These are phyloP conservation scores for Platycercus adscitus DNA, from an alignment of 2,113 vertebrate genomes.

Conservation along the genomic window DNA sequence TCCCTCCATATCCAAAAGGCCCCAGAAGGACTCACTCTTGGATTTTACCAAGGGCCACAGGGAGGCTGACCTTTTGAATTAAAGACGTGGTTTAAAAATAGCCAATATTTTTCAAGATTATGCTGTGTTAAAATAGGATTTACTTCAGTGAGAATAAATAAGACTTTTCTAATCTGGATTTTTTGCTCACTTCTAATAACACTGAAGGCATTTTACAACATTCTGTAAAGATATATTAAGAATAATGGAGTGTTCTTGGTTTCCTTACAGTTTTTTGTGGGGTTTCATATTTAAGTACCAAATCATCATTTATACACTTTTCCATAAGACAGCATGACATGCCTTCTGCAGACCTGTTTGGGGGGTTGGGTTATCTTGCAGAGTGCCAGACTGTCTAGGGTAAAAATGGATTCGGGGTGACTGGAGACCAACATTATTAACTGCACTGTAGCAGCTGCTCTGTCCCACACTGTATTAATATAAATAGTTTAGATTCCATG, in stretches of 20 bases:
- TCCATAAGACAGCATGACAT: background rate
- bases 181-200: background rate
- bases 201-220: background rate
- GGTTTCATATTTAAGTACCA: background rate
- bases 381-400: background rate
- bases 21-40: background rate
- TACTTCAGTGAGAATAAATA: background rate
- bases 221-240: background rate
- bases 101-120: background rate
- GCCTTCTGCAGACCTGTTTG: background rate
- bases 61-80: background rate
- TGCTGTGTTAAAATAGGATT: background rate
- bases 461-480: background rate
- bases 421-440: background rate
- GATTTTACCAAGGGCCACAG: background rate
- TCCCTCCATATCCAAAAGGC: background rate
- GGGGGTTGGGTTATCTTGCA: background rate
- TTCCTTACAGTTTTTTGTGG: background rate
- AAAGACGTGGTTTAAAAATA: background rate
- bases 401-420: constrained; percentile 36
- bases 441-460: constrained; percentile 43
- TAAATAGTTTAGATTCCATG: constrained; percentile 38
- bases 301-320: background rate
- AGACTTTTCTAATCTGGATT: background rate
- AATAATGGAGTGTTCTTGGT: background rate